Percentiles rank a stretch among this genome's conserved stretches.
Evolutionary conservation across 2,113 vertebrate species (phyloP).

Genomic region (Tenrec ecaudatus): DNA sequence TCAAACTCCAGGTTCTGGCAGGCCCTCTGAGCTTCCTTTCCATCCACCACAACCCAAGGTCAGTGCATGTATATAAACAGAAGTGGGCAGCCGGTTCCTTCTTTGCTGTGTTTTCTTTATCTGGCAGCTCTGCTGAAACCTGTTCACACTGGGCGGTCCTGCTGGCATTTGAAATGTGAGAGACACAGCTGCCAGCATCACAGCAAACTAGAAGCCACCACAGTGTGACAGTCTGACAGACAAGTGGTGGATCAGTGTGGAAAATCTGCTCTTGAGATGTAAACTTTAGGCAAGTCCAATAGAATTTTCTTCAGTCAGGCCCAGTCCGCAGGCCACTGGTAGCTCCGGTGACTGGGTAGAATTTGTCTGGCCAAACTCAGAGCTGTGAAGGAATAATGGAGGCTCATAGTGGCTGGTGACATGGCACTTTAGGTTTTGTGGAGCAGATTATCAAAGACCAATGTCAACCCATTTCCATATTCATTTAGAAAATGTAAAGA

Average conservation of each 20-base stretch:
- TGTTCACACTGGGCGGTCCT: too few relatives aligned
- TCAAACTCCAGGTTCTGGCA: not conserved
- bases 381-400: not conserved
- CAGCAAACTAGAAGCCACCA: too few relatives aligned
- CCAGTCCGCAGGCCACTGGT: not conserved
- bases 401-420: not conserved
- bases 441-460: not conserved
- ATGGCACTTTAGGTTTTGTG: not conserved
- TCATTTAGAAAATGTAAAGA: slow-evolving; percentile 16
- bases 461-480: not conserved
- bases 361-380: not conserved
- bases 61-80: too few relatives aligned
- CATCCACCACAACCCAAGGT: not conserved
- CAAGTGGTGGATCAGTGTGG: too few relatives aligned
- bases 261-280: too few relatives aligned
- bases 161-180: too few relatives aligned
- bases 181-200: too few relatives aligned
- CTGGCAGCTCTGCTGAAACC: too few relatives aligned
- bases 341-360: not conserved
- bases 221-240: too few relatives aligned
- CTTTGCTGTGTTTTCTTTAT: too few relatives aligned
- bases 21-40: not conserved
- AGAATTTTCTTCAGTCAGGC: not conserved
- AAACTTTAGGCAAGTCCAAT: slow-evolving; percentile 24
- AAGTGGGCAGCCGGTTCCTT: too few relatives aligned